Percentiles rank a stretch among this genome's conserved stretches.
phyloP scores from a whole-genome alignment of 53 echinoderm and acorn worm species.

The Holothuria scabra region DNA sequence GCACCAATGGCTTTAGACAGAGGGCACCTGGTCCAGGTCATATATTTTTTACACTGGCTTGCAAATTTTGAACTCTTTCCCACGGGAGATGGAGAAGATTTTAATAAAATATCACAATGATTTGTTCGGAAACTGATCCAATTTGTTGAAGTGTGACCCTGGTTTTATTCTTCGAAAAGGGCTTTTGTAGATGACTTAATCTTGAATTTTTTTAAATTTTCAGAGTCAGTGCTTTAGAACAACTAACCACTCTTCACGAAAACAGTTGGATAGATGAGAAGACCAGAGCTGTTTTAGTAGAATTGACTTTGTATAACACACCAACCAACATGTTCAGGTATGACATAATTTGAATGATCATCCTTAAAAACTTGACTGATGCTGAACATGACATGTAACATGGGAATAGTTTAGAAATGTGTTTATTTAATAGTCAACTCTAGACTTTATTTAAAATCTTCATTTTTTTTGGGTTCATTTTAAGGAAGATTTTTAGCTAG shows the following conservation, averaged over 20 bases:
- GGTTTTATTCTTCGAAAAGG: no score
- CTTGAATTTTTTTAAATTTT: not conserved
- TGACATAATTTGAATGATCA: not conserved
- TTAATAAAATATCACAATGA: no score
- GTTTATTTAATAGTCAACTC: not conserved
- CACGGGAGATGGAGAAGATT: no score
- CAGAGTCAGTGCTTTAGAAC: constrained; percentile 58
- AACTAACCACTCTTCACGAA: constrained; percentile 58
- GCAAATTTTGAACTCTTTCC: no score
- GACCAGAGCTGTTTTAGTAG: constrained; percentile 74
- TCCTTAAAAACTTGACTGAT: not conserved
- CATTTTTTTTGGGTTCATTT: no score
- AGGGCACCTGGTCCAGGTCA: no score
- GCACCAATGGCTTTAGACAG: no score
- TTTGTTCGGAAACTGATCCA: no score
- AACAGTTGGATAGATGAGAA: constrained; percentile 79
- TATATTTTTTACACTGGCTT: no score
- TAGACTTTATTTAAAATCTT: not conserved
- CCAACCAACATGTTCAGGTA: constrained; percentile 83
- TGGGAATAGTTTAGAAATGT: not conserved
- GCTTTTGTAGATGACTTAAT: not conserved
- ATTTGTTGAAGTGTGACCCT: no score
- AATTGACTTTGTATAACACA: constrained; percentile 86
- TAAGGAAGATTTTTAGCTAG: no score
- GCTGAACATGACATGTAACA: not conserved